Conservation (phyloP, 37 sponge, comb jelly and placozoan species). For the Aplysina aerophoba region DNA sequence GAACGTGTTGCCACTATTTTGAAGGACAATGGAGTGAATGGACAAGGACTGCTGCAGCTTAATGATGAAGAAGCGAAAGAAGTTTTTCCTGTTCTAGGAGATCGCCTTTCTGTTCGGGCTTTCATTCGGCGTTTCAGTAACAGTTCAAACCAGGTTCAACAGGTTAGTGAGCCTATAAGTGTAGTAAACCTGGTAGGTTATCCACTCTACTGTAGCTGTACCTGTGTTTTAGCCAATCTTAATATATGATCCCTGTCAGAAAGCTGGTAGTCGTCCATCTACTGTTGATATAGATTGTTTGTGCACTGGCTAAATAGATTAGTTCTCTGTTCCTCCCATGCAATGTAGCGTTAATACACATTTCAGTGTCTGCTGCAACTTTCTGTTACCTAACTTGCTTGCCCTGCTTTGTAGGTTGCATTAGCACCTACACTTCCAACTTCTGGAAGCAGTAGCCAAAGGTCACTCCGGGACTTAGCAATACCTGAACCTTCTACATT, state of each 20-base stretch:
- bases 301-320: no score
- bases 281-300: no score
- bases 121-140: not conserved
- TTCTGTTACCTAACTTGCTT: no score
- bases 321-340: no score
- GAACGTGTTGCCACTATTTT: slow-evolving; percentile 21
- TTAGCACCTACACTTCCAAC: not conserved
- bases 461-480: not conserved
- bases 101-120: slow-evolving; percentile 1
- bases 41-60: slow-evolving; percentile 6
- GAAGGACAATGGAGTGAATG: slow-evolving; percentile 10
- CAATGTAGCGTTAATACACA: no score
- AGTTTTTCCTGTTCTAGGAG: not conserved
- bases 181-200: no score
- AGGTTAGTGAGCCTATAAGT: no score
- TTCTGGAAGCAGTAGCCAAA: not conserved
- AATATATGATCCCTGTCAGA: no score
- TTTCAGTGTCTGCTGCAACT: no score
- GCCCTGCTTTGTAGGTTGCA: not conserved
- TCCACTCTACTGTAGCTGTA: no score
- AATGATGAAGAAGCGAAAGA: slow-evolving; percentile 1
- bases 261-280: no score
- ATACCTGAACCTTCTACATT: not conserved
- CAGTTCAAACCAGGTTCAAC: not conserved
- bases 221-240: no score